Evolutionary conservation across 2,113 vertebrate species (phyloP).

Genomic region (Trochalopteron elliotii): DNA sequence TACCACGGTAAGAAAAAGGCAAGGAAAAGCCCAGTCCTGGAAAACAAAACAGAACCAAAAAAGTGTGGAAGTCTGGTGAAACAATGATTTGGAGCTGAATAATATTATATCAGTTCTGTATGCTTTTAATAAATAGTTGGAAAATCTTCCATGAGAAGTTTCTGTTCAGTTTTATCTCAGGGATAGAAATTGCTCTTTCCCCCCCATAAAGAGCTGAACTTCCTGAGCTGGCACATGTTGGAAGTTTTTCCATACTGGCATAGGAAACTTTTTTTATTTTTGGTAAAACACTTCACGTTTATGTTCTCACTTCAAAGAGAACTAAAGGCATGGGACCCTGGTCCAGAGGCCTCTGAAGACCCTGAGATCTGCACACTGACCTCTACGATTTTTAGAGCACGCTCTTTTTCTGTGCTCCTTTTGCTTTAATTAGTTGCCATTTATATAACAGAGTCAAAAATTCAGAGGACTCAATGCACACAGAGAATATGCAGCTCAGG

Average conservation of each 20-base stretch:
- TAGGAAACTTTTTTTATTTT: not conserved
- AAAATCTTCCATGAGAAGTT: not conserved
- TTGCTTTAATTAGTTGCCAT: not conserved
- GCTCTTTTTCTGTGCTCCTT: rapidly evolving
- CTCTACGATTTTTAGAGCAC: rapidly evolving
- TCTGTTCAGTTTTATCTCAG: not conserved
- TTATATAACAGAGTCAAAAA: not conserved
- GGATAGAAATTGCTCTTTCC: not conserved
- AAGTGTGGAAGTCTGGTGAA: not conserved
- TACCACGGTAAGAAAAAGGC: not conserved
- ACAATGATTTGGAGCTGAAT: not conserved
- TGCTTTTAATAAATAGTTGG: not conserved
- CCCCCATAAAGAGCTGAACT: not conserved
- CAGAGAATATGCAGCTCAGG: not conserved
- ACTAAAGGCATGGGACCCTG: not conserved
- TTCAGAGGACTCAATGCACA: not conserved
- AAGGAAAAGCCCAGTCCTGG: not conserved
- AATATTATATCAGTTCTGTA: not conserved
- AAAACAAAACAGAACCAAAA: not conserved
- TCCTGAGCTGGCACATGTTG: not conserved
- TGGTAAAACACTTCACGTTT: not conserved
- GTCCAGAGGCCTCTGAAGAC: not conserved
- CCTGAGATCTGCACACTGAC: not conserved
- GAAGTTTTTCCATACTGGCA: not conserved
- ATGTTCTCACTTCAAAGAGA: not conserved